Base-by-base conservation (phyloP, 2,888 invertebrate genomes). In the Ormia ochracea region DNA sequence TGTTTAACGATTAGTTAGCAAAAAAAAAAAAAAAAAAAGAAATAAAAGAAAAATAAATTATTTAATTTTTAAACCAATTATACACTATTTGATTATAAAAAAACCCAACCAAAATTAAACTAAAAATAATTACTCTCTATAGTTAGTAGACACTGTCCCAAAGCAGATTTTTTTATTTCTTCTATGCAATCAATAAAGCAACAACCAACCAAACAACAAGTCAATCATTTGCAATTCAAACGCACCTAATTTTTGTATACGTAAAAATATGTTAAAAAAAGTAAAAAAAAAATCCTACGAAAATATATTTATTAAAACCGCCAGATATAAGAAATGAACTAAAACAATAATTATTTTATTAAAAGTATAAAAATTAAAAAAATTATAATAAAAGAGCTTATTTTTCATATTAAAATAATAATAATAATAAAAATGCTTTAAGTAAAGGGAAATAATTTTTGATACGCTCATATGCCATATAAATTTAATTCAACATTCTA, bases 381-480 rank as follows among this genome's bases (percentile, higher is more conserved):
- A 41, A 38, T 48, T 52, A 61, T 58, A 43, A 61, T 58, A 66
- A 78, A 74, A 69, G 78, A 78, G 78, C 78, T 78, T 78, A 78
- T 78, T 78, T 78, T 78, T 74, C 74, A 74, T 78, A 74, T 65
- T 66, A 26, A 69, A 38, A 54, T 21, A 63, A 43, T 4, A 70
- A 36, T 12, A 43, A 21, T 38, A 43, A 68, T 21, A 59, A 63
- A 75, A 63, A 56, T 68, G 73, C 59, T 68, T 61, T 61, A 68
- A 56, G 21, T 17, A 59, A 59, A 52, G 26, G 5, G 3, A 65
- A 59, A 59, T 78, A 78, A 78, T 69, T 78, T 78, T 78, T 78
- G 78, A 78, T 78, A 78, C 78, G 78, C 78, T 69, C 78, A 78
- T 78, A 74, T 78, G 78, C 78, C 78, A 78, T 78, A 78, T 78